Evolutionary conservation across 2,797 vertebrate genomes (phyloP).

Genomic region (Pampus argenteus): DNA sequence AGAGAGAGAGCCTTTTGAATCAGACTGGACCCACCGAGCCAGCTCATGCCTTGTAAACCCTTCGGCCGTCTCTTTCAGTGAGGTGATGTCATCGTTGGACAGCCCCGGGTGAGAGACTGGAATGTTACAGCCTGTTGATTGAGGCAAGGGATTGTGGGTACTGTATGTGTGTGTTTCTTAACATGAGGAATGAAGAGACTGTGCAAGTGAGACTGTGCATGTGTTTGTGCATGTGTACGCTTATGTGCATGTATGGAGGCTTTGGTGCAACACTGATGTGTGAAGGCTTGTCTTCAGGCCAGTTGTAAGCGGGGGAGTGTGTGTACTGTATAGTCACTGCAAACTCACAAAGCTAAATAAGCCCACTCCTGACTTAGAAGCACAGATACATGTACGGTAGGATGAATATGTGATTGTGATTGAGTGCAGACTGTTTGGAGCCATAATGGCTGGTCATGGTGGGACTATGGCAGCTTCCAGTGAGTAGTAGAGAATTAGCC

Average conservation of each 20-base stretch:
- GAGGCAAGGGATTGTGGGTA: conserved; percentile 64
- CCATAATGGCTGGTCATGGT: conserved; percentile 24
- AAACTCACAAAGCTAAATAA: conserved; percentile 74
- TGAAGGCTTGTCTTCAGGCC: conserved; percentile 67
- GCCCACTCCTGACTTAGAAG: conserved; percentile 31
- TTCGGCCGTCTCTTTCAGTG: conserved; percentile 27
- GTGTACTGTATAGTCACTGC: conserved; percentile 66
- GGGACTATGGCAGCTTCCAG: conserved; percentile 25
- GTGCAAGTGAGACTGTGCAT: conserved; percentile 29
- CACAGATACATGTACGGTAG: conserved; percentile 47
- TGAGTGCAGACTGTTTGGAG: conserved; percentile 38
- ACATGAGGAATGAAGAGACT: conserved; percentile 48
- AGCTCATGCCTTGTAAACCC: conserved; percentile 54
- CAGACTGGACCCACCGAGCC: conserved; percentile 10
- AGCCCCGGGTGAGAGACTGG: conserved; percentile 48
- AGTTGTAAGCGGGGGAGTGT: conserved; percentile 64
- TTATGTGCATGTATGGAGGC: conserved; percentile 47
- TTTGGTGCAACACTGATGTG: conserved; percentile 66
- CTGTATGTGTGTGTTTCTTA: conserved; percentile 9
- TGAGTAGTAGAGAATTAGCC: conserved; percentile 16
- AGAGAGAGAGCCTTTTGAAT: conserved; percentile 37
- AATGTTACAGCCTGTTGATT: conserved; percentile 72
- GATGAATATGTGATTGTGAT: conserved; percentile 36
- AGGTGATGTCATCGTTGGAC: conserved; percentile 67
- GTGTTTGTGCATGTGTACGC: conserved; percentile 48